Percentiles rank a stretch among this genome's conserved stretches.
These are phyloP conservation scores for Drosophila aldrichi DNA, from an alignment of 2,888 invertebrate species.

Conservation along the genomic window DNA sequence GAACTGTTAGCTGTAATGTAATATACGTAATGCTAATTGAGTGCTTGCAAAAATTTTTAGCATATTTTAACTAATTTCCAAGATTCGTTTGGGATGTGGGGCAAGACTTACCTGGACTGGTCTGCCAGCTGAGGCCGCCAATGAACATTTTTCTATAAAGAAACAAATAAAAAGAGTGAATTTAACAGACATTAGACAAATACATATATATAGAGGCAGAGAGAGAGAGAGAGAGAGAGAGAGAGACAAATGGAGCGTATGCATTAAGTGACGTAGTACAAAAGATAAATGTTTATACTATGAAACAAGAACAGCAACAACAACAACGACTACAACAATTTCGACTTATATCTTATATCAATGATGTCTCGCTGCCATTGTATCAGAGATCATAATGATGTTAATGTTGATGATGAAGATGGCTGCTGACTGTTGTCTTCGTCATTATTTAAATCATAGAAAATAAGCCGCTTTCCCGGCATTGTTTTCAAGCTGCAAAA, in stretches of 20 bases:
- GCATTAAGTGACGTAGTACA: conserved; percentile 23
- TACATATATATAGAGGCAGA: neutral
- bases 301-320: conserved; percentile 12
- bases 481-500: conserved; percentile 81
- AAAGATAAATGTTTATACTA: conserved; percentile 46
- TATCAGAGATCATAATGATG: conserved; percentile 22
- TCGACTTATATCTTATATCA: conserved; percentile 51
- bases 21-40: conserved; percentile 51
- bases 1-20: conserved; percentile 29
- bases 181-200: conserved; percentile 53
- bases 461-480: conserved; percentile 83
- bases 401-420: conserved; percentile 27
- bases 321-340: conserved; percentile 32
- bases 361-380: conserved; percentile 56
- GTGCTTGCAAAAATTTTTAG: conserved; percentile 32
- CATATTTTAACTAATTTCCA: conserved; percentile 55
- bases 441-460: conserved; percentile 83
- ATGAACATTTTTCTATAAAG: conserved; percentile 99
- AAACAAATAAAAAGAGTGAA: conserved; percentile 22
- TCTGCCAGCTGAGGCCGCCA: conserved; percentile 99
- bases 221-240: neutral
- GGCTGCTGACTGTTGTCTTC: conserved; percentile 75
- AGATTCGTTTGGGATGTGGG: conserved; percentile 22
- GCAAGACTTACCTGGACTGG: conserved; percentile 96
- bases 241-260: conserved; percentile 16